Conservation (phyloP, 2,113 vertebrate species). For the Caracal caracal region DNA sequence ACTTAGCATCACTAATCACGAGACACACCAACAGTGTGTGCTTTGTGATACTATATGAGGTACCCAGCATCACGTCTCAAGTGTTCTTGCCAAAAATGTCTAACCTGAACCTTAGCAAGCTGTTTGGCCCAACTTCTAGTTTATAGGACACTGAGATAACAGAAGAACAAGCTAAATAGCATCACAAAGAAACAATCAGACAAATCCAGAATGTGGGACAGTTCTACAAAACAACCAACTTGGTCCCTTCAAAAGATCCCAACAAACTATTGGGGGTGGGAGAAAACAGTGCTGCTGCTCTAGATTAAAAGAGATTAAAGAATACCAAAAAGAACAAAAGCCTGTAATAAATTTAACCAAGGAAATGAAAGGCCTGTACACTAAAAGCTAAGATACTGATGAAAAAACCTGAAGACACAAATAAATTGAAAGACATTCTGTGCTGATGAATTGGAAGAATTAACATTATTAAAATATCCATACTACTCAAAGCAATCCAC, state of each 20-base stretch:
- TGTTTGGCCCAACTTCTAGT: conserved; percentile 44
- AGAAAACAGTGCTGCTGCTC: background rate
- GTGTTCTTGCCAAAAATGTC: background rate
- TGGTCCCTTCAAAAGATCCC: background rate
- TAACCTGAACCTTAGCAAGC: conserved; percentile 36
- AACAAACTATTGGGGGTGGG: background rate
- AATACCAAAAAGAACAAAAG: background rate
- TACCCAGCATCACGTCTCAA: background rate
- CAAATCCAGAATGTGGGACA: conserved; percentile 59
- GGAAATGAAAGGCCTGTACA: background rate
- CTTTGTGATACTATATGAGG: background rate
- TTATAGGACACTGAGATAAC: conserved; percentile 31
- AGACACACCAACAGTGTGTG: background rate
- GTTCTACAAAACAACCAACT: background rate
- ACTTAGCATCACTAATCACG: background rate
- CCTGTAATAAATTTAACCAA: conserved; percentile 17
- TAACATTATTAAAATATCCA: background rate
- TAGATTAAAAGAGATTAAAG: conserved; percentile 24
- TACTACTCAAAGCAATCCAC: background rate
- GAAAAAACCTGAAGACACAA: background rate
- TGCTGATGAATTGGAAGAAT: background rate
- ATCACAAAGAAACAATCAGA: conserved; percentile 43
- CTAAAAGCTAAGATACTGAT: background rate
- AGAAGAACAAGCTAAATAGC: conserved; percentile 19
- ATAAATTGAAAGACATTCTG: background rate